phyloP scores from a whole-genome alignment of 64 coral and sea anemone species.

The Pachyseris speciosa region DNA sequence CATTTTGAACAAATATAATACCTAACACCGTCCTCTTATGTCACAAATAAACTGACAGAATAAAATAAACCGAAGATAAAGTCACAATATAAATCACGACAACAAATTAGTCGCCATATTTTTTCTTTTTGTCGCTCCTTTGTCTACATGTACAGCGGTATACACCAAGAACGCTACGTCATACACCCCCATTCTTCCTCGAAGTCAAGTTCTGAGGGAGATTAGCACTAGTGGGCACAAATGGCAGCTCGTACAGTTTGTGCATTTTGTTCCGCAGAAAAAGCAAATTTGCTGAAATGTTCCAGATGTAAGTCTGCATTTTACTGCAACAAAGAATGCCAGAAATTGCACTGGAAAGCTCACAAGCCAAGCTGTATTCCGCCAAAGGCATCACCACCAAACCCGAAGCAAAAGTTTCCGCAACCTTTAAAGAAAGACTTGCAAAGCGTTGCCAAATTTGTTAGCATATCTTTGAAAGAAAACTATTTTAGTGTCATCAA shows the following conservation, averaged over 20 bases:
- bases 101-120: slow-evolving; percentile 60
- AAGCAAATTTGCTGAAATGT: slow-evolving; percentile 61
- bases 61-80: slow-evolving; percentile 16
- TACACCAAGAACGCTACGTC: slow-evolving; percentile 78
- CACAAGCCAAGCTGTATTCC: slow-evolving; percentile 64
- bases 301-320: slow-evolving; percentile 68
- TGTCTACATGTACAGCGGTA: slow-evolving; percentile 65
- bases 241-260: slow-evolving; percentile 71
- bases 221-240: not conserved
- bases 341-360: slow-evolving; percentile 85
- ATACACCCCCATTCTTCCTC: slow-evolving; percentile 60
- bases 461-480: slow-evolving; percentile 40
- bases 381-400: not conserved
- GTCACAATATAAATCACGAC: not conserved
- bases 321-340: slow-evolving; percentile 84
- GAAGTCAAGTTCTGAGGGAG: not conserved
- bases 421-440: slow-evolving; percentile 57
- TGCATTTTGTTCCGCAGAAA: slow-evolving; percentile 61
- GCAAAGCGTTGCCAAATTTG: slow-evolving; percentile 67
- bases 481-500: slow-evolving; percentile 72
- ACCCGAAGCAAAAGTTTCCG: not conserved
- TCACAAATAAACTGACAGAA: not conserved
- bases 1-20: slow-evolving; percentile 75
- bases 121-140: slow-evolving; percentile 8
- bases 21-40: not conserved